Evolutionary conservation across 2,113 vertebrate genomes (phyloP), one percentile per base, ranked within the genome.

Genomic region (Dipodomys spectabilis): DNA sequence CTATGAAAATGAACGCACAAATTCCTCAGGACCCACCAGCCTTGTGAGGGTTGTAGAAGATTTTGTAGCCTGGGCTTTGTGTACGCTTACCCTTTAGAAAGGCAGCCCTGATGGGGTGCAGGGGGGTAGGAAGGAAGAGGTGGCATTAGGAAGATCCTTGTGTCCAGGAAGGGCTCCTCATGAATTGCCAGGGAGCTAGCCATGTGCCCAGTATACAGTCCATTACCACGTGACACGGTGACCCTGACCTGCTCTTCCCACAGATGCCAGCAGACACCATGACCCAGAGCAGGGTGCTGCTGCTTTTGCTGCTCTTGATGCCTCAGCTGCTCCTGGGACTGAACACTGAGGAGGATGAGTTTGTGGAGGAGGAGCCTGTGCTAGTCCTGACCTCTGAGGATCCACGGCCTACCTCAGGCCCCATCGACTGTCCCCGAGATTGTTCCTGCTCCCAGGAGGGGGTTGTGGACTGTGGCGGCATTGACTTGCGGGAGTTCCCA

Each of bases 381-480:
- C 77, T 96, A 67, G 94, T 97, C 22, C 82, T 96, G 93, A 95
- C 73, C 32, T 85, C 92, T 0, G 95, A 97, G 72, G 90, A 94
- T 69, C 94, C 90, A 0, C 77, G 69, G 18, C 90, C 73, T 0
- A 95, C 94, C 53, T 93, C 77, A 2, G 86, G 85, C 60, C 82
- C 94, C 28, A 79, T 93, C 0, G 80, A 96, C 95, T 99, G 99
- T 84, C 99, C 99, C 6, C 89, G 95, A 3, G 98, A 99, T 35
- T 99, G 99, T 94, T 98, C 97, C 97, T 99, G 99, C 95, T 98
- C 97, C 13, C 96, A 97, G 64, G 99, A 99, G 82, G 99, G 98
- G 11, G 98, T 98, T 2, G 99, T 99, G 96, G 99, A 99, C 98
- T 99, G 99, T 39, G 99, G 99, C 0, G 99, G 99, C 75, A 99